A percentile compares a stretch with the other conserved stretches of the same genome.
Evolutionary conservation across 2,888 invertebrate genomes (phyloP).

Genomic region (Andrena marginata): DNA sequence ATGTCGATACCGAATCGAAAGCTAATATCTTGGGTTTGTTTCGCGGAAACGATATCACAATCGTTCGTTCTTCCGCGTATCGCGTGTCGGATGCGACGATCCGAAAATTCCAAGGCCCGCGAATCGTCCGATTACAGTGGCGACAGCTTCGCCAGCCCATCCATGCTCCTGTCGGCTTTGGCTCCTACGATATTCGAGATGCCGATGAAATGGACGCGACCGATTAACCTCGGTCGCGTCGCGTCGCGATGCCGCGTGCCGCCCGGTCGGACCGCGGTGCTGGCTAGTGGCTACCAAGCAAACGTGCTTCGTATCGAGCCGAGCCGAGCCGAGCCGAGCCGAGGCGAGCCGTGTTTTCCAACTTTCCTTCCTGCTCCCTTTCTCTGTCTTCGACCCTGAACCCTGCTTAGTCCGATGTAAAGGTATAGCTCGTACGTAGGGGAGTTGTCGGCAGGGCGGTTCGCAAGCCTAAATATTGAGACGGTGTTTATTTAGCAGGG

Average conservation of each 20-base stretch:
- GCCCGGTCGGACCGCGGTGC: not conserved
- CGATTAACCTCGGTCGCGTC: conserved; percentile 4
- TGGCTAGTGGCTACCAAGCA: not conserved
- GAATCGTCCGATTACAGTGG: too few species aligned
- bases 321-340: too few species aligned
- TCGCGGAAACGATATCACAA: not conserved
- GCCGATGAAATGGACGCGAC: not conserved
- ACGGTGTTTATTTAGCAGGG: conserved; percentile 84
- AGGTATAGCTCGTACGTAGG: conserved; percentile 57
- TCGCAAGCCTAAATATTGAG: conserved; percentile 84
- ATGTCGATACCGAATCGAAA: conserved; percentile 34
- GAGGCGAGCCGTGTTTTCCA: not conserved
- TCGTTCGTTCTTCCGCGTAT: not conserved
- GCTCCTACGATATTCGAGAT: not conserved
- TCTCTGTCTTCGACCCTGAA: conserved; percentile 57
- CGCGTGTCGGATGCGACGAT: not conserved
- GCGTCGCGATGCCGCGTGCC: too few species aligned
- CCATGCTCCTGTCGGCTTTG: not conserved
- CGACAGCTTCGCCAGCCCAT: too few species aligned
- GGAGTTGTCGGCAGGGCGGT: conserved; percentile 62
- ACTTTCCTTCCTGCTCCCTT: not conserved
- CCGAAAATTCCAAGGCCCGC: too few species aligned
- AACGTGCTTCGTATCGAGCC: conserved; percentile 4
- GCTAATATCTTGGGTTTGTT: conserved; percentile 43
- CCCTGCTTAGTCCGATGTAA: conserved; percentile 46